Evolutionary conservation across 2,797 vertebrate genomes (phyloP).

Genomic region (Crenuchus spilurus): DNA sequence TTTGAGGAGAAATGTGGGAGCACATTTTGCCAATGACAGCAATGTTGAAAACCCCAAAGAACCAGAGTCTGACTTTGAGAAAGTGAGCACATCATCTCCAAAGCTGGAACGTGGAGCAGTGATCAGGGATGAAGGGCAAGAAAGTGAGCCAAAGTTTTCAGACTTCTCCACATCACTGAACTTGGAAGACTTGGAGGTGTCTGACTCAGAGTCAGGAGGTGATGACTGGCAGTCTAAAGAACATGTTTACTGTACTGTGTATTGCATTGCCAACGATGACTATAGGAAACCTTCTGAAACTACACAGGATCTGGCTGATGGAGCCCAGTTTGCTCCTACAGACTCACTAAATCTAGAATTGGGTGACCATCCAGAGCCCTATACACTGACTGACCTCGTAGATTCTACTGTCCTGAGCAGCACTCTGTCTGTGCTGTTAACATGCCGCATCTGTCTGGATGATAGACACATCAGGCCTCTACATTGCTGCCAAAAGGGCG

Average conservation of each 20-base stretch:
- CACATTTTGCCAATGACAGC: constrained; percentile 40
- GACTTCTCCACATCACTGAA: constrained; percentile 46
- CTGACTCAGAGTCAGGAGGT: constrained; percentile 46
- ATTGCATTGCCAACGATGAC: constrained; percentile 86
- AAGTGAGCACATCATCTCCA: constrained; percentile 8
- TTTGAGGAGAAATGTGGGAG: constrained; percentile 70
- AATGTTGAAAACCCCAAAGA: constrained; percentile 37
- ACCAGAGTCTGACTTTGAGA: constrained; percentile 28
- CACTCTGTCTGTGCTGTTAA: constrained; percentile 73
- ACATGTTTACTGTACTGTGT: constrained; percentile 91
- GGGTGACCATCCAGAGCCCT: constrained; percentile 63
- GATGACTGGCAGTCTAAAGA: constrained; percentile 60
- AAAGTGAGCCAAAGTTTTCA: constrained; percentile 19
- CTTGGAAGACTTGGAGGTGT: constrained; percentile 42
- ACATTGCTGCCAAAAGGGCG: constrained; percentile 91
- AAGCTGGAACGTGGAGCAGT: not conserved
- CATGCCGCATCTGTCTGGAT: constrained; percentile 93
- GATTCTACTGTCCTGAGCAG: constrained; percentile 68
- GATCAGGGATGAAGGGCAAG: constrained; percentile 21
- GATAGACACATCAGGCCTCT: constrained; percentile 86
- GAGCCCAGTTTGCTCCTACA: constrained; percentile 21
- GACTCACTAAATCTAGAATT: constrained; percentile 39
- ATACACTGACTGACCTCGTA: constrained; percentile 78
- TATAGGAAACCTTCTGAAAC: constrained; percentile 56
- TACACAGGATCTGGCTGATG: constrained; percentile 49